phyloP scores from a whole-genome alignment of 2,888 invertebrate species.

The Pandemis heparana region DNA sequence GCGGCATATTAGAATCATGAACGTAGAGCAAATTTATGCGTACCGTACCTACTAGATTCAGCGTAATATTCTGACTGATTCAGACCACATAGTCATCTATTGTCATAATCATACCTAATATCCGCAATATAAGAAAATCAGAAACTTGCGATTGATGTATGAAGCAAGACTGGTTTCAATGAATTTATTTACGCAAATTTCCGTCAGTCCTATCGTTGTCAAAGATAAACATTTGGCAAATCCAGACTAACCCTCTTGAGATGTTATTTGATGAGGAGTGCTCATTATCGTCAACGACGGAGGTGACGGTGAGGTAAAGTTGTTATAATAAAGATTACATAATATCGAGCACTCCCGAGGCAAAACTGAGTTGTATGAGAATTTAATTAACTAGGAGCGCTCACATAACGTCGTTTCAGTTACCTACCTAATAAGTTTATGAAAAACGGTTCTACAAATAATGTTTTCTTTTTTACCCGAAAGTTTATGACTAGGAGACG shows the following conservation, averaged over 20 bases:
- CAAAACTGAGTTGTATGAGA: neutral
- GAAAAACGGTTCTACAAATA: neutral
- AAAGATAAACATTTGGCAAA: conserved; percentile 6
- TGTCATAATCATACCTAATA: too few species aligned
- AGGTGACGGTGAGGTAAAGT: neutral
- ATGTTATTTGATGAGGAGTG: conserved; percentile 6
- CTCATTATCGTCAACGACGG: conserved; percentile 7
- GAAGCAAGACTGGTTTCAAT: neutral
- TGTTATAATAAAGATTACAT: conserved; percentile 2
- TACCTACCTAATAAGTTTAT: too few species aligned
- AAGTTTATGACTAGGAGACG: too few species aligned
- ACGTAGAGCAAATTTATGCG: too few species aligned
- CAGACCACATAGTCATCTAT: too few species aligned
- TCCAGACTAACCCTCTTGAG: neutral
- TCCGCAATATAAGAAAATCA: neutral
- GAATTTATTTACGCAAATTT: neutral
- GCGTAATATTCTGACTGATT: too few species aligned
- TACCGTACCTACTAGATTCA: too few species aligned
- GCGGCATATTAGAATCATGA: too few species aligned
- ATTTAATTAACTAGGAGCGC: neutral
- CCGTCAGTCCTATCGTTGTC: neutral
- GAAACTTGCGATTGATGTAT: neutral
- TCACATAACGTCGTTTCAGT: neutral
- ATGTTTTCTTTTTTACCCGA: too few species aligned
- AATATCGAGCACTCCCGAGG: neutral